Evolutionary conservation across 2,888 invertebrate genomes (phyloP).

Genomic region (Limnephilus lunatus): DNA sequence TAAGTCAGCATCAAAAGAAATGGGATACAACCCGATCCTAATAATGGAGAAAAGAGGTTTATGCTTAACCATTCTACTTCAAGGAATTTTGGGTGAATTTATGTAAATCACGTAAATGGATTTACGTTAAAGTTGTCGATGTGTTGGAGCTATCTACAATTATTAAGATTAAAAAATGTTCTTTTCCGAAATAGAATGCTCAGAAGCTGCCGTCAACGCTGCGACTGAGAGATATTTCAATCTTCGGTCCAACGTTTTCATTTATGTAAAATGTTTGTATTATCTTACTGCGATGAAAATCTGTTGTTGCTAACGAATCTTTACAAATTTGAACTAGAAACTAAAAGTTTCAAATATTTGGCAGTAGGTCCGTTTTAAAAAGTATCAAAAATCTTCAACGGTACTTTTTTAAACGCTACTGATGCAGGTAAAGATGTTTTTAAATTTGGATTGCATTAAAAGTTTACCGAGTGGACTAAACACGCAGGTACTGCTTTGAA

Average conservation of each 20-base stretch:
- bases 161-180: neutral
- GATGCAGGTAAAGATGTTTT: neutral
- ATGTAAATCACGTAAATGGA: neutral
- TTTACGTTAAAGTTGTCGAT: neutral
- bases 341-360: neutral
- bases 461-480: neutral
- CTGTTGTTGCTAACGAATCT: neutral
- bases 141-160: neutral
- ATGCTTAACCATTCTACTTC: neutral
- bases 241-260: neutral
- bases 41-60: slow-evolving; percentile 13
- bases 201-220: neutral
- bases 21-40: slow-evolving; percentile 45
- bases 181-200: neutral
- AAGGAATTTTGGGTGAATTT: slow-evolving; percentile 22
- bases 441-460: neutral
- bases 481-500: neutral
- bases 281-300: no score
- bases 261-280: no score
- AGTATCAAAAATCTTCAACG: neutral
- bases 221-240: neutral
- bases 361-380: neutral
- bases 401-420: neutral
- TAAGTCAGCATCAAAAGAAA: slow-evolving; percentile 48
- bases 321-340: neutral